Evolutionary conservation across 1,140 invertebrate species (phyloP).

Genomic region (Drosophila ambigua): DNA sequence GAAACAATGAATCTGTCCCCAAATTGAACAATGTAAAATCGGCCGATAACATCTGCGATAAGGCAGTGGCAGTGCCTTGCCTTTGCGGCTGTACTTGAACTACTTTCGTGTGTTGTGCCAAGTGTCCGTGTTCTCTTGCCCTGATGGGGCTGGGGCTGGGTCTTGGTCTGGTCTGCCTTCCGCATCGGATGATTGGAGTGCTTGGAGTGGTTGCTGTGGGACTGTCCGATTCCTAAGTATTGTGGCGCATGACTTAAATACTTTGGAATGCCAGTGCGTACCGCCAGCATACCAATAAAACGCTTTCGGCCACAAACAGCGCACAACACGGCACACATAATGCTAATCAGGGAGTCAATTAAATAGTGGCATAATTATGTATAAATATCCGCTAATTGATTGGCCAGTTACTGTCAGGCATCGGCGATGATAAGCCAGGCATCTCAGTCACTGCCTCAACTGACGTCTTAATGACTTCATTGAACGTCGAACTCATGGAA

Average conservation of each 20-base stretch:
- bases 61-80: slow-evolving; percentile 45
- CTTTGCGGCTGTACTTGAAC: slow-evolving; percentile 44
- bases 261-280: slow-evolving; percentile 63
- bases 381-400: slow-evolving; percentile 73
- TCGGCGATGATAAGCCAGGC: slow-evolving; percentile 47
- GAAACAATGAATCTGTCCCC: slow-evolving; percentile 42
- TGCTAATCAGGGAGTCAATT: slow-evolving; percentile 57
- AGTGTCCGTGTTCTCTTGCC: not conserved
- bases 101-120: slow-evolving; percentile 29
- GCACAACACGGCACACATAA: slow-evolving; percentile 17
- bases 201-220: not conserved
- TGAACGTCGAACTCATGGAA: slow-evolving; percentile 15
- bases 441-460: slow-evolving; percentile 11
- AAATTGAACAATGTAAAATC: slow-evolving; percentile 58
- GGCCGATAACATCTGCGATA: slow-evolving; percentile 42
- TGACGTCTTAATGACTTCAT: slow-evolving; percentile 59
- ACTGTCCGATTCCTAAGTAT: slow-evolving; percentile 44
- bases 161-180: slow-evolving; percentile 12
- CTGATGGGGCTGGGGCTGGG: no score
- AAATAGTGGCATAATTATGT: slow-evolving; percentile 70
- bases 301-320: slow-evolving; percentile 22
- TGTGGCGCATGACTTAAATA: slow-evolving; percentile 68
- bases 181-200: slow-evolving; percentile 14
- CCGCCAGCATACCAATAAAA: slow-evolving; percentile 63
- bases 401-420: slow-evolving; percentile 54